phyloP scores from a whole-genome alignment of 2,113 vertebrate species.

The Mesembrinibis cayennensis region DNA sequence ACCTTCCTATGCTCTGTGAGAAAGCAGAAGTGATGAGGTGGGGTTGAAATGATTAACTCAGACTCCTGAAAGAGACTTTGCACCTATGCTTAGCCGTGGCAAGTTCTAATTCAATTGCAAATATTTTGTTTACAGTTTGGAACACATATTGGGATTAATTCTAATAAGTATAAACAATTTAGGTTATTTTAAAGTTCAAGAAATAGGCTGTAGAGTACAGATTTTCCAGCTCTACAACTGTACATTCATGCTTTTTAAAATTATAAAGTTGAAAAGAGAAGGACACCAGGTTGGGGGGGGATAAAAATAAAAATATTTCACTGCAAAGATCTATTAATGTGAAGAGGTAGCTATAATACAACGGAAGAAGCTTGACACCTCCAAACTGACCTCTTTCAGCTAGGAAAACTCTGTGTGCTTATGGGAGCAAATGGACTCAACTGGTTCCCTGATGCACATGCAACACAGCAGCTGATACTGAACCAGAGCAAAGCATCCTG shows the following conservation, averaged over 20 bases:
- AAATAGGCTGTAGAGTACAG: background rate
- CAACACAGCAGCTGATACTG: background rate
- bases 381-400: background rate
- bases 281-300: background rate
- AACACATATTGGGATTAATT: background rate
- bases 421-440: background rate
- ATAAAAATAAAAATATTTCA: background rate
- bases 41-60: background rate
- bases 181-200: background rate
- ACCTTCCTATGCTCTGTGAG: background rate
- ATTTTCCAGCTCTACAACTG: background rate
- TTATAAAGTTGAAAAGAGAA: background rate
- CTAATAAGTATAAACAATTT: background rate
- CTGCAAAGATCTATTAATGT: background rate
- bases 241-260: background rate
- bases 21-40: background rate
- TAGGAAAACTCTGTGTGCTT: background rate
- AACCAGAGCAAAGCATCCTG: background rate
- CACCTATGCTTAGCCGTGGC: background rate
- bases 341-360: background rate
- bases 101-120: background rate
- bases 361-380: background rate
- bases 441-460: background rate
- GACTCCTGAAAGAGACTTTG: background rate
- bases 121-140: background rate